Evolutionary conservation across 1,140 invertebrate species (phyloP), one percentile per base, ranked within the genome.

Genomic region (Chymomyza costata): DNA sequence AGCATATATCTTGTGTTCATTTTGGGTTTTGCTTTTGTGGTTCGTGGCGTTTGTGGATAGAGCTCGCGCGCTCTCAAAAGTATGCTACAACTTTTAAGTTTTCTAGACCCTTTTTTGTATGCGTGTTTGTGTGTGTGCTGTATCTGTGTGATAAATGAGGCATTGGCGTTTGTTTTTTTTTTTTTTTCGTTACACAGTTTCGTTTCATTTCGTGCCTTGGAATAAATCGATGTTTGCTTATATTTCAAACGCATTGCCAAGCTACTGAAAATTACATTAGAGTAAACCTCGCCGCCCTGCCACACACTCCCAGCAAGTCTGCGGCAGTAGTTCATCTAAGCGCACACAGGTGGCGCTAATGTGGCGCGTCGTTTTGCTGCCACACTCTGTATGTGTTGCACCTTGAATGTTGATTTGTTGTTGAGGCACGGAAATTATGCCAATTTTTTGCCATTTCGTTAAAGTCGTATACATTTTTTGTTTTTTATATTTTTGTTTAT

Each of bases 151-250:
- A 67, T 67, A 67, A 67, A 67, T 67, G 64, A 67, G 65, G 37
- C 65, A 56, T 68, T 67, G 65, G 65, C 65, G 67, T 67, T 61
- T 67, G 67, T 67, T 67, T 62, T 67, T 64, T 64, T 67, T 67
- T 67, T 64, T 62, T 57, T 67, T 67, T 67, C 64, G 66, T 67
- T 65, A 52, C 53, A 35, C 65, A 67, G 64, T 67, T 67, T 67
- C 64, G 66, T 67, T 65, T 58, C 53, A 35, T 46, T 61, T 67
- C 34, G 45, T 38, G 17, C n/a, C 45, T 38, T 31, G 19, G 40
- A 50, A 55, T 50, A 67, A 67, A 67, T 67, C 65, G 64, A 67
- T 67, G 65, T 55, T 44, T 51, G 65, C 62, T 65, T 52, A 65
- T 65, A 65, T 65, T 65, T 65, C 62, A n/a, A 65, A 52, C 47